Base-by-base conservation (phyloP, 2,888 invertebrate genomes). In the Drosophila limbata region DNA sequence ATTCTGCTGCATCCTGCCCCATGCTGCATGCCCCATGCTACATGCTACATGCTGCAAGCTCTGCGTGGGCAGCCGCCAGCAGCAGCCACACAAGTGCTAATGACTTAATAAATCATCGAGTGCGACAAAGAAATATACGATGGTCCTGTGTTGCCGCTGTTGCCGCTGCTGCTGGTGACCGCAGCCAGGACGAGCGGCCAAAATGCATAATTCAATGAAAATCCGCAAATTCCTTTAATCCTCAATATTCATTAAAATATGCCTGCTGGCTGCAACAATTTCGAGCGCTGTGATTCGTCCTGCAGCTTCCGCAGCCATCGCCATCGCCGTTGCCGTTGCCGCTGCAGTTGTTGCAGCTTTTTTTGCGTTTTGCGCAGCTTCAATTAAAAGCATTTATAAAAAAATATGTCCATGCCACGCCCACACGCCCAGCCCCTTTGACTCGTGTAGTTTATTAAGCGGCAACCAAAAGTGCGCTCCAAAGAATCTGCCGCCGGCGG, bases 141-240 rank as follows among this genome's bases (percentile, higher is more conserved):
- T 81, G 88, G 76, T 68, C 65, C 56, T 40, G 73, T 59, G 70
- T 15, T 64, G 35, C 42, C 47, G 60, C 40, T 52, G 50, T 31
- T 48, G 56, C 31, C 57, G 45, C 25, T 59, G 62, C 17, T 64
- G 64, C 37, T 60, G 70, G 39, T 45, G 59, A 77, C 77, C 82
- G 53, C 74, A 68, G 65, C 59, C 75, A 66, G 83, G 73, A 79
- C 83, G 86, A 89, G 74, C 62, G 76, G 74, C 77, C 77, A 84
- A 88, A 90, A 88, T 90, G 84, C 88, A 91, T 92, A 92, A 92
- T 92, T 92, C 91, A 92, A 92, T 92, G 91, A 90, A 92, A 91
- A 92, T 92, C 92, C 92, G 83, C 91, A 87, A 91, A 92, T 92
- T 91, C 91, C 91, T 91, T 92, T 91, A 92, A 92, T 92, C 92